Percentiles rank a stretch among this genome's conserved stretches.
phyloP scores from a whole-genome alignment of 2,113 vertebrate genomes.

The Alethe castanea region DNA sequence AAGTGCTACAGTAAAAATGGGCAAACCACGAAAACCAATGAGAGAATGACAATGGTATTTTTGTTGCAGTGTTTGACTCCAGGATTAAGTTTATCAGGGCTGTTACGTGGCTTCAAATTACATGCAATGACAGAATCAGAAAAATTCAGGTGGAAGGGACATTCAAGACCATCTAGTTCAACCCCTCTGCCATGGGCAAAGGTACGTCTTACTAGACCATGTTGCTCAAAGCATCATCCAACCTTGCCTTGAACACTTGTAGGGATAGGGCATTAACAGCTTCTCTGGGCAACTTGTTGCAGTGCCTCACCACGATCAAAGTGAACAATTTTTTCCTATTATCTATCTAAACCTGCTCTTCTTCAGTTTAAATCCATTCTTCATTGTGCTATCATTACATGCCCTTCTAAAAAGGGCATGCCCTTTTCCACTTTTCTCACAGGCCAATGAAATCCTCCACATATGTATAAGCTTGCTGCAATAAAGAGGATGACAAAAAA shows the following conservation, averaged over 20 bases:
- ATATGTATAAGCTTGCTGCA: accelerated
- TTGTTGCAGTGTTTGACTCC: background rate
- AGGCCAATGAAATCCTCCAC: background rate
- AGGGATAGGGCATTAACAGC: background rate
- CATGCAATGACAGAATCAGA: background rate
- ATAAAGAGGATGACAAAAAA: background rate
- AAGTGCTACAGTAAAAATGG: background rate
- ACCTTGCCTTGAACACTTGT: background rate
- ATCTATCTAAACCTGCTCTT: background rate
- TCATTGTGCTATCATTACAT: background rate
- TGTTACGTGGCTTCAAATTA: background rate
- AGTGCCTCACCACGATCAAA: background rate
- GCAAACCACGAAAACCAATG: background rate
- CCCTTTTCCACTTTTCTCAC: background rate
- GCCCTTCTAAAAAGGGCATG: background rate
- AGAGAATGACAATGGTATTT: background rate
- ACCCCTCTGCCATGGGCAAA: accelerated
- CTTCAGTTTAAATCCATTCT: background rate
- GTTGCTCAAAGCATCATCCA: background rate
- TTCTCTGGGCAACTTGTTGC: background rate
- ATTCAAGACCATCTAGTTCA: background rate
- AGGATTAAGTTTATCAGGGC: background rate
- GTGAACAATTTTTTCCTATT: background rate
- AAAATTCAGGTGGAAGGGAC: background rate
- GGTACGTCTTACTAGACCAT: background rate